phyloP scores from a whole-genome alignment of 2,888 invertebrate genomes.

The Zygothrica quintamaculata region DNA sequence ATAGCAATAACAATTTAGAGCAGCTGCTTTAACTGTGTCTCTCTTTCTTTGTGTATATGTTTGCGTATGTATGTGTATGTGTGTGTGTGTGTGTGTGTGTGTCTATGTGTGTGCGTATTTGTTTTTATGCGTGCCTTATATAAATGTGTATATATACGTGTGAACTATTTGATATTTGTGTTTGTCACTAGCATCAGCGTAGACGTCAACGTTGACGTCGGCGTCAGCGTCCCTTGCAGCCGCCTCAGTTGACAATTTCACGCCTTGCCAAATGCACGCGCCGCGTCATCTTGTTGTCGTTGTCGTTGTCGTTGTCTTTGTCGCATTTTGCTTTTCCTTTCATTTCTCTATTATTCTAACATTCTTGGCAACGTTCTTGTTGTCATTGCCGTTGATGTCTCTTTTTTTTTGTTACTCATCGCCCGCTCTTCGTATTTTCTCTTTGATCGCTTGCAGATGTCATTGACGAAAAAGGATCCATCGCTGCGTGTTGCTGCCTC shows the following conservation, averaged over 20 bases:
- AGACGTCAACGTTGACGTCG: constrained; percentile 4
- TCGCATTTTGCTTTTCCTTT: constrained; percentile 2
- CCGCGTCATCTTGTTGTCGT: constrained; percentile 31
- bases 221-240: constrained; percentile 13
- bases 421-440: constrained; percentile 24
- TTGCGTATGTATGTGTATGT: no score
- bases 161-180: constrained; percentile 29
- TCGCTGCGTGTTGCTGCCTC: constrained; percentile 89
- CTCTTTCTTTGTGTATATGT: no score
- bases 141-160: constrained; percentile 4
- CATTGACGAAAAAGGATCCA: constrained; percentile 84
- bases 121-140: no score
- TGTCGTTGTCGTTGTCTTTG: constrained; percentile 1
- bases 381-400: neutral
- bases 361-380: no score
- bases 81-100: constrained; percentile 14
- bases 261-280: constrained; percentile 57
- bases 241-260: constrained; percentile 60
- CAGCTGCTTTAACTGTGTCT: constrained; percentile 49
- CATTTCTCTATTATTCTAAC: no score
- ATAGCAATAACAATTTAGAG: constrained; percentile 51
- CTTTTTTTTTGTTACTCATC: constrained; percentile 21
- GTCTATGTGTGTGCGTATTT: neutral
- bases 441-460: constrained; percentile 79
- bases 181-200: constrained; percentile 15